These are phyloP conservation scores for Lasioglossum pauxillum DNA, from an alignment of 2,888 invertebrate species.

Conservation along the genomic window DNA sequence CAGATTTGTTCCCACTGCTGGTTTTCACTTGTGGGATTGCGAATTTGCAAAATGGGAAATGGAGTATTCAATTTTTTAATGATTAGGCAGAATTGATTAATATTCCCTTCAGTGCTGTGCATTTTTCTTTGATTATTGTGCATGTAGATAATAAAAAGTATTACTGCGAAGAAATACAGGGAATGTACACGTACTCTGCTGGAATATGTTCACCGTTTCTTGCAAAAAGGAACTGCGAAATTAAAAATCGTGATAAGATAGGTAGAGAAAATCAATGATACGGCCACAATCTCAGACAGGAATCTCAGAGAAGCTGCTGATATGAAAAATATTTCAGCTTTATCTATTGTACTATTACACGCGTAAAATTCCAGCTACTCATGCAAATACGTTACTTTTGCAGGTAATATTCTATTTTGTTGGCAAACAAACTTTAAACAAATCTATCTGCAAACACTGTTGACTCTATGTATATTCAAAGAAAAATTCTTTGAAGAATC, in stretches of 20 bases:
- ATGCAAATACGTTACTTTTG: background rate
- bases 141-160: background rate
- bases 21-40: too few relatives aligned
- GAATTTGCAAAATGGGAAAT: too few relatives aligned
- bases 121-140: too few relatives aligned
- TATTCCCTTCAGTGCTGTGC: too few relatives aligned
- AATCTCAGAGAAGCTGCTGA: background rate
- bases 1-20: too few relatives aligned
- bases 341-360: background rate
- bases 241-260: conserved; percentile 2
- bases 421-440: background rate
- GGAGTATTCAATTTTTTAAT: too few relatives aligned
- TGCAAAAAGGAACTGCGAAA: background rate
- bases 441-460: background rate
- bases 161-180: background rate
- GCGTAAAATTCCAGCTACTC: background rate
- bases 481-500: background rate
- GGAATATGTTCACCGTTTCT: background rate
- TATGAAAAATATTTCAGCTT: background rate
- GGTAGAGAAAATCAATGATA: background rate
- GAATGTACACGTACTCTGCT: background rate
- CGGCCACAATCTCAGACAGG: background rate
- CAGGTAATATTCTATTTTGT: background rate
- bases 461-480: background rate
- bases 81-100: too few relatives aligned